These are phyloP conservation scores for Lochmaea capreae DNA, from an alignment of 2,888 invertebrate genomes.

Conservation along the genomic window DNA sequence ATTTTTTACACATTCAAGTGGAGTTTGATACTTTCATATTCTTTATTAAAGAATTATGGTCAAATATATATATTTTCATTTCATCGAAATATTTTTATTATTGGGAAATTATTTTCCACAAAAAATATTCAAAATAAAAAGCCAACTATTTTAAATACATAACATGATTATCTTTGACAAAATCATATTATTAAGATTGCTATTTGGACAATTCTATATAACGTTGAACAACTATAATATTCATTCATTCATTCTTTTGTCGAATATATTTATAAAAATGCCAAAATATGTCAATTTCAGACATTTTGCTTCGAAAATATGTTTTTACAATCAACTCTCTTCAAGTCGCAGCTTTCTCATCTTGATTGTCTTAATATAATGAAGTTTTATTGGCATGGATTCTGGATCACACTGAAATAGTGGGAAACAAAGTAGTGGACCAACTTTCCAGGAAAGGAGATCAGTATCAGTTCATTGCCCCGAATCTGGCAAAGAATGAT, in stretches of 20 bases:
- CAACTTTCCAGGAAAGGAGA: too few species aligned
- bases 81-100: neutral
- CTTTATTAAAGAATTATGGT: neutral
- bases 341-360: too few species aligned
- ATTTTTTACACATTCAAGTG: constrained; percentile 8
- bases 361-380: too few species aligned
- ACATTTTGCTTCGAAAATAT: too few species aligned
- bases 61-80: constrained; percentile 3
- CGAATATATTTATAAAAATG: neutral
- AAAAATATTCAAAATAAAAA: neutral
- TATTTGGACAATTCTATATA: neutral
- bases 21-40: neutral
- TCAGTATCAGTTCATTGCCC: too few species aligned
- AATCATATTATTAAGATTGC: neutral
- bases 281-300: neutral
- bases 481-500: too few species aligned
- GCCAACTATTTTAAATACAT: neutral
- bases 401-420: too few species aligned
- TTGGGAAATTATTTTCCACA: neutral
- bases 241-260: neutral
- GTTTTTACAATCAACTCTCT: too few species aligned
- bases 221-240: neutral
- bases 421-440: too few species aligned
- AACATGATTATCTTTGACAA: constrained; percentile 6
- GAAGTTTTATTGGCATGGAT: too few species aligned